phyloP scores from a whole-genome alignment of 2,113 vertebrate species.

The Antechinus flavipes region DNA sequence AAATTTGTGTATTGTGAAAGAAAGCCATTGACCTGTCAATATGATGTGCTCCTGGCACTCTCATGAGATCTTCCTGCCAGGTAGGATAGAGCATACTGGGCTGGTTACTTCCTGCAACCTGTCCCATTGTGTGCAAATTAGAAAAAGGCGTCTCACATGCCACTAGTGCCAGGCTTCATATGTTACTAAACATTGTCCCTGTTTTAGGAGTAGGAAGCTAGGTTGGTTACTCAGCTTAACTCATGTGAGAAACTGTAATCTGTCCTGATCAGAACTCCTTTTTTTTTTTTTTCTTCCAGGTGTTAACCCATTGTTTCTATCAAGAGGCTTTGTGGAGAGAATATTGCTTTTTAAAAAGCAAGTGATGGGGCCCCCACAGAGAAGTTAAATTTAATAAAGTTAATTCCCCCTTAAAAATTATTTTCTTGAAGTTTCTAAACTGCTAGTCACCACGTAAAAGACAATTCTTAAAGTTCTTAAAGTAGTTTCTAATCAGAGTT shows the following conservation, averaged over 20 bases:
- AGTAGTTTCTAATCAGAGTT: neutral
- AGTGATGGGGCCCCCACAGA: neutral
- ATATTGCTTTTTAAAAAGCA: neutral
- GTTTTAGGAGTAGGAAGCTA: slow-evolving; percentile 19
- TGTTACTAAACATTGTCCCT: slow-evolving; percentile 10
- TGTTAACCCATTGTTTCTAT: neutral
- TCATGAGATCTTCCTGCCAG: neutral
- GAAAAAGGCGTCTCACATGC: neutral
- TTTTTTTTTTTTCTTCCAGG: neutral
- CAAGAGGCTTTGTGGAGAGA: neutral
- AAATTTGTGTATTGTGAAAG: neutral
- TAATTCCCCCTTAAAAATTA: neutral
- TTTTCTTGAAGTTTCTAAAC: neutral
- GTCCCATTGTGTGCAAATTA: slow-evolving; percentile 28
- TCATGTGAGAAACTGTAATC: slow-evolving; percentile 33
- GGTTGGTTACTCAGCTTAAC: slow-evolving; percentile 52
- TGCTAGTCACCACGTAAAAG: neutral
- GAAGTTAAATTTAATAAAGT: neutral
- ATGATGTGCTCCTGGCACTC: neutral
- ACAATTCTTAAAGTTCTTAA: neutral
- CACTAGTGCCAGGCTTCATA: neutral
- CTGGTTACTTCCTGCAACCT: neutral
- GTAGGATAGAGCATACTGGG: neutral
- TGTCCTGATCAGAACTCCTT: neutral
- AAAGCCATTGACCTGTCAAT: neutral